These are phyloP conservation scores for Schizaphis graminum DNA, from an alignment of 2,888 invertebrate species.

Conservation along the genomic window DNA sequence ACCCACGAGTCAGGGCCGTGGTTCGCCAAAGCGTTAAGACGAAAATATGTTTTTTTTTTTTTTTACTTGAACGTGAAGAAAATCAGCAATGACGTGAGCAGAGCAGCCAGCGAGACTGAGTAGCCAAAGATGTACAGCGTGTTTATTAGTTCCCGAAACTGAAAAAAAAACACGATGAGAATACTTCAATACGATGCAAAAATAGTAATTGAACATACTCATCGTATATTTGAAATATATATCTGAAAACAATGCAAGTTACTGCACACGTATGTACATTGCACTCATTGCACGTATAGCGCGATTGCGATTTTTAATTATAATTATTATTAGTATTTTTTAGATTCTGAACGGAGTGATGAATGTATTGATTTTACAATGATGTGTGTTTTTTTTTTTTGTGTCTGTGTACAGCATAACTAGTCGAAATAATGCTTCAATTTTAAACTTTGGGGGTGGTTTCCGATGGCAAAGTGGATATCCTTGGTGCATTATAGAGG, in stretches of 20 bases:
- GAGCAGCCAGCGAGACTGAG: conserved; percentile 81
- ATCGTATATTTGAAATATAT: background rate
- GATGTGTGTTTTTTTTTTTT: too few species aligned
- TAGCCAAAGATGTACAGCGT: conserved; percentile 86
- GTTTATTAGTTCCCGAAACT: conserved; percentile 81
- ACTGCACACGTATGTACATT: background rate
- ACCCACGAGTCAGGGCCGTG: background rate
- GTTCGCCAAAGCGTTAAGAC: background rate
- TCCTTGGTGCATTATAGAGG: too few species aligned
- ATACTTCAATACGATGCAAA: background rate
- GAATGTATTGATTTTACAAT: too few species aligned
- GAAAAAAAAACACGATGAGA: conserved; percentile 67
- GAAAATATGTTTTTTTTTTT: conserved; percentile 69
- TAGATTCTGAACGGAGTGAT: too few species aligned
- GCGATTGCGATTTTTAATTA: background rate
- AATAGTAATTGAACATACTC: too few species aligned
- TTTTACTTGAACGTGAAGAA: conserved; percentile 85
- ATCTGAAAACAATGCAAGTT: background rate
- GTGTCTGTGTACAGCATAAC: too few species aligned
- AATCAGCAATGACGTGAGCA: conserved; percentile 83
- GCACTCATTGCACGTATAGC: background rate
- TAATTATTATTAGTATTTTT: background rate
- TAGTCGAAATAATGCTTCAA: too few species aligned
- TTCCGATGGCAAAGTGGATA: too few species aligned
- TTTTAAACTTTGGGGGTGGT: too few species aligned